Conservation (phyloP, 2,888 invertebrate species). For the Sipha maydis region DNA sequence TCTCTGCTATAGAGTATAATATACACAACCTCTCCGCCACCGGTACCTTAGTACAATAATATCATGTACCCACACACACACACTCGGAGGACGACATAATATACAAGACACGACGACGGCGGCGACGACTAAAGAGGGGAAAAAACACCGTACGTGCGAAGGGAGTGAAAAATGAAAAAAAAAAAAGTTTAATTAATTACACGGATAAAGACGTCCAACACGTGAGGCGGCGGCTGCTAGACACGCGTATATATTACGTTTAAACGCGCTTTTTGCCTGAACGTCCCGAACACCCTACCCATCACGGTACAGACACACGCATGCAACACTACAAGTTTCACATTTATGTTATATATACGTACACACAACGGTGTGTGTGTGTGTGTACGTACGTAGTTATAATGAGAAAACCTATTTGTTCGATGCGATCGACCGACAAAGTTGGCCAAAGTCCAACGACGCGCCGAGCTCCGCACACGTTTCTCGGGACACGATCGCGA, state of each 20-base stretch:
- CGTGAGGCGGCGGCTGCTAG: slow-evolving; percentile 5
- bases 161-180: slow-evolving; percentile 8
- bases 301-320: too few species aligned
- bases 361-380: background rate
- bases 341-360: background rate
- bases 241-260: background rate
- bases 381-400: background rate
- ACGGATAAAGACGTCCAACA: slow-evolving; percentile 57
- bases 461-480: slow-evolving; percentile 8
- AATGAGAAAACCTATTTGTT: slow-evolving; percentile 55
- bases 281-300: too few species aligned
- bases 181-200: slow-evolving; percentile 55
- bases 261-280: background rate
- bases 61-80: slow-evolving; percentile 38
- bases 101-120: slow-evolving; percentile 36
- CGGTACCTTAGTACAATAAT: background rate
- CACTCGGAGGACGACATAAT: background rate
- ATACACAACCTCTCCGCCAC: background rate
- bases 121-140: slow-evolving; percentile 6
- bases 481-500: slow-evolving; percentile 12
- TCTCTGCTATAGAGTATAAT: background rate
- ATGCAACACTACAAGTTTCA: background rate
- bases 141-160: background rate
- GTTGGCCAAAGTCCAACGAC: slow-evolving; percentile 52
- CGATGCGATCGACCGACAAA: slow-evolving; percentile 48